Evolutionary conservation across 1,140 invertebrate species (phyloP).

Genomic region (Brachionus calyciflorus): DNA sequence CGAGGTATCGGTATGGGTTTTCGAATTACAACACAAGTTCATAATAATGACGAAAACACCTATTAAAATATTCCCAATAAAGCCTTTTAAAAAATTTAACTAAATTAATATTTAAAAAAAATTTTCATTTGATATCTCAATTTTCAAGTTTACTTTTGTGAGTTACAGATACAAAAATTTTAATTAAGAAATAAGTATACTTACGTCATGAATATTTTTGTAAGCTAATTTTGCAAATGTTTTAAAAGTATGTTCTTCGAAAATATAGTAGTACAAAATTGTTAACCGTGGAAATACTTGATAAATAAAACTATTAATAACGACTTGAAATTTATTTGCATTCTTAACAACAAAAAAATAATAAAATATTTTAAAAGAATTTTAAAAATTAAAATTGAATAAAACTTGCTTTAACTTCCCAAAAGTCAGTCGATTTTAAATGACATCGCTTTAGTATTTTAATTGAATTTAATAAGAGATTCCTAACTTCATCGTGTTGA

Average conservation of each 20-base stretch:
- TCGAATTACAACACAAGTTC: too few relatives aligned
- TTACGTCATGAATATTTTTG: background rate
- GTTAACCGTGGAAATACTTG: background rate
- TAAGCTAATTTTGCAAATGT: background rate
- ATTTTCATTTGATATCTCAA: too few relatives aligned
- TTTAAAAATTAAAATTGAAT: background rate
- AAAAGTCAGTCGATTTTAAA: conserved; percentile 2
- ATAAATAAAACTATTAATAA: background rate
- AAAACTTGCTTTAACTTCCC: background rate
- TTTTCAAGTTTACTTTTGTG: too few relatives aligned
- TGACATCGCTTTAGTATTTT: background rate
- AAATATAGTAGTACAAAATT: background rate
- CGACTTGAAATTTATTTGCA: background rate
- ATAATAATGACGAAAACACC: too few relatives aligned
- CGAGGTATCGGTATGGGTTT: too few relatives aligned
- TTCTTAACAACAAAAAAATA: background rate
- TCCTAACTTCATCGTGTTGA: conserved; percentile 1
- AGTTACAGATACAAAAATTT: background rate
- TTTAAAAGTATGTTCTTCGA: conserved; percentile 1
- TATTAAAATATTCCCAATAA: too few relatives aligned
- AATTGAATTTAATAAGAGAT: conserved; percentile 15
- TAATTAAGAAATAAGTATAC: background rate
- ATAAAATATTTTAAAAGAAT: background rate
- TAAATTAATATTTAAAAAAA: background rate
- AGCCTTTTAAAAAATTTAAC: too few relatives aligned